Conservation (phyloP, 2,888 invertebrate genomes). For the Phania funesta region DNA sequence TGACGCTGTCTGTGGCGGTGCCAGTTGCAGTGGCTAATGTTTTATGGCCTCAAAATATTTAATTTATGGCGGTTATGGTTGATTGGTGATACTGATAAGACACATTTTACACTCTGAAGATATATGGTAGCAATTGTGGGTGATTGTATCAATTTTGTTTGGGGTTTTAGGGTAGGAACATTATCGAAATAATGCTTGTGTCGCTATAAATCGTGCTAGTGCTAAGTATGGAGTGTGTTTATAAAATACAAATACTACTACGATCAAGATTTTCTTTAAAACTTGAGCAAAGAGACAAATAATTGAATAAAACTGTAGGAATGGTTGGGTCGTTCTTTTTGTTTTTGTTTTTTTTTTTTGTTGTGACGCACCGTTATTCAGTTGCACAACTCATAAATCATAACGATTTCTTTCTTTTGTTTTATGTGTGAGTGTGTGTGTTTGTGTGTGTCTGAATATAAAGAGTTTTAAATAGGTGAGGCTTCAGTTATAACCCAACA, state of each 20-base stretch:
- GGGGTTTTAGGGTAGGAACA: conserved; percentile 38
- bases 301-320: conserved; percentile 13
- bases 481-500: too few species aligned
- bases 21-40: conserved; percentile 52
- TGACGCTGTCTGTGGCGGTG: conserved; percentile 10
- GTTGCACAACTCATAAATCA: conserved; percentile 56
- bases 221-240: conserved; percentile 48
- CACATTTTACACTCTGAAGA: conserved; percentile 50
- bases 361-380: conserved; percentile 30
- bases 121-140: conserved; percentile 59
- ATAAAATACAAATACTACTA: conserved; percentile 22
- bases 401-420: conserved; percentile 15
- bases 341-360: conserved; percentile 13
- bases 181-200: conserved; percentile 17
- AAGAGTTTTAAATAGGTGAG: conserved; percentile 35
- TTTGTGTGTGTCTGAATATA: not conserved
- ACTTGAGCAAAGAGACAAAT: not conserved
- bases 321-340: conserved; percentile 11
- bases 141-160: conserved; percentile 52
- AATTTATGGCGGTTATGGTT: conserved; percentile 62
- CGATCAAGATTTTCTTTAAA: conserved; percentile 39
- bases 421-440: not conserved
- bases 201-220: conserved; percentile 39
- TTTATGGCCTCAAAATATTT: conserved; percentile 62
- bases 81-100: conserved; percentile 65